phyloP scores from a whole-genome alignment of 2,888 invertebrate species.

The Ochlodes sylvanus region DNA sequence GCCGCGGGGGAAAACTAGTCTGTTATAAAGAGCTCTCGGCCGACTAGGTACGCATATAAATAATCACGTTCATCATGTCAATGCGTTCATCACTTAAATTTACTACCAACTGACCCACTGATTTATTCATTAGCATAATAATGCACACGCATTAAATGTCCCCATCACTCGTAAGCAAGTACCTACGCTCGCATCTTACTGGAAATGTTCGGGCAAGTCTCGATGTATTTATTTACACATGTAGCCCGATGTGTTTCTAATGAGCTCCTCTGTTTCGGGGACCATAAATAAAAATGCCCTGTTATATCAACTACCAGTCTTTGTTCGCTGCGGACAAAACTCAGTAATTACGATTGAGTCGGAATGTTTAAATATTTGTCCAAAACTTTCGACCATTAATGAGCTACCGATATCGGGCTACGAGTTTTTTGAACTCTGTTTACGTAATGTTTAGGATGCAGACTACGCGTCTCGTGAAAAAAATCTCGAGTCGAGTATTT shows the following conservation, averaged over 20 bases:
- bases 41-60: no score
- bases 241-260: conserved; percentile 77
- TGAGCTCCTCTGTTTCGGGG: conserved; percentile 65
- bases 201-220: conserved; percentile 68
- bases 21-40: no score
- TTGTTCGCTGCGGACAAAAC: conserved; percentile 64
- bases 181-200: conserved; percentile 62
- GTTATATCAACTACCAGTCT: conserved; percentile 80
- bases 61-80: no score
- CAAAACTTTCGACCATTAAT: conserved; percentile 81
- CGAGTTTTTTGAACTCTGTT: conserved; percentile 69
- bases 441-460: conserved; percentile 65
- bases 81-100: no score
- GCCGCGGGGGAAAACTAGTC: no score
- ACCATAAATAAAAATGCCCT: conserved; percentile 68
- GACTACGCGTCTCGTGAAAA: conserved; percentile 61
- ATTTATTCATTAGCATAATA: no score
- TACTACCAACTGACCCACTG: no score
- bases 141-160: conserved; percentile 28
- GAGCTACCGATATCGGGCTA: conserved; percentile 74
- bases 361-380: conserved; percentile 78
- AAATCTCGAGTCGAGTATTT: conserved; percentile 53
- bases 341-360: conserved; percentile 74
- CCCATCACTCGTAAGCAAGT: conserved; percentile 39
- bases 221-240: conserved; percentile 78